These are phyloP conservation scores for Nasonia giraulti DNA, from an alignment of 1,140 invertebrate species.

Conservation along the genomic window DNA sequence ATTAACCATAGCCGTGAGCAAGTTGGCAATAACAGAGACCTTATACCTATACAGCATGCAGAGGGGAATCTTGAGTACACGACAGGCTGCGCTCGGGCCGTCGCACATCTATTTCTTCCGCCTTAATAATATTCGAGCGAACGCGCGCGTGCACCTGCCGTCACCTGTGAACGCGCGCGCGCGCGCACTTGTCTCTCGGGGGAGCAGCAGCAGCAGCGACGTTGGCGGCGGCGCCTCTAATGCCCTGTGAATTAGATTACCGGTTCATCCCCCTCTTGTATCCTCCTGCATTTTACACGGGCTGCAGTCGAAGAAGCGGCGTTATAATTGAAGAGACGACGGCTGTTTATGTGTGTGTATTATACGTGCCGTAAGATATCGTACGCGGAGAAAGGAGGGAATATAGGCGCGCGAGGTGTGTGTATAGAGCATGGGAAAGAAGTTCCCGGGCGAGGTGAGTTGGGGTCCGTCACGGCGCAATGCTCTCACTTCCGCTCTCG, in stretches of 20 bases:
- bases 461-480: constrained; percentile 6
- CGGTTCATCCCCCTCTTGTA: constrained; percentile 42
- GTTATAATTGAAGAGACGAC: constrained; percentile 33
- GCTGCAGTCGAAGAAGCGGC: not conserved
- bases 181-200: not conserved
- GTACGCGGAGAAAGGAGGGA: not conserved
- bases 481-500: constrained; percentile 42
- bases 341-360: not conserved
- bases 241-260: constrained; percentile 52
- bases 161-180: not conserved
- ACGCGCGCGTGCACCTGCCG: constrained; percentile 34
- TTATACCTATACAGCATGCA: not conserved
- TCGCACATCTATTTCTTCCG: not conserved
- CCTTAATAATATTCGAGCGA: constrained; percentile 1
- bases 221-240: constrained; percentile 10
- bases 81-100: not conserved
- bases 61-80: not conserved
- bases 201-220: not conserved
- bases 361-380: not conserved
- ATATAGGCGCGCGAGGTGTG: not conserved
- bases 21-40: not conserved
- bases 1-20: not conserved
- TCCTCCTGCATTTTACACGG: constrained; percentile 1
- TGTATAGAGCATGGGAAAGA: constrained; percentile 34
- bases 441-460: not conserved